Evolutionary conservation across 2,888 invertebrate species (phyloP).

Genomic region (Stenurella melanura): DNA sequence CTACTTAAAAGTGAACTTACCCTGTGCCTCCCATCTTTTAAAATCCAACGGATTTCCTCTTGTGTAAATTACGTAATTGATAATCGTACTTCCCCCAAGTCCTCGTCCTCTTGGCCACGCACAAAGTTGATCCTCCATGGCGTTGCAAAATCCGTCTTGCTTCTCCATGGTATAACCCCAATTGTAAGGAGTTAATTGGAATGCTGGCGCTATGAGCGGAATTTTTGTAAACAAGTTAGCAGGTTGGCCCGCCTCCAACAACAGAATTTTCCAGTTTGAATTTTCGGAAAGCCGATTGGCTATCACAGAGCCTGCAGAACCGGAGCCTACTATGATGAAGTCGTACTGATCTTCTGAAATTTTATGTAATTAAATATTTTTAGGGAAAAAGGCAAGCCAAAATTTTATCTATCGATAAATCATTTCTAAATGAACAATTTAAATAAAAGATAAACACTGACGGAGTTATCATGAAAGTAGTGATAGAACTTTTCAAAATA

Average conservation of each 20-base stretch:
- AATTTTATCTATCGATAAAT: too few relatives aligned
- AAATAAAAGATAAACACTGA: too few relatives aligned
- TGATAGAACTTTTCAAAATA: too few relatives aligned
- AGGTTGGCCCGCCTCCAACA: slow-evolving; percentile 65
- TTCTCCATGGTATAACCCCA: slow-evolving; percentile 72
- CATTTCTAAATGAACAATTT: too few relatives aligned
- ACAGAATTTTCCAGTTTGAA: slow-evolving; percentile 67
- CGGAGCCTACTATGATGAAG: slow-evolving; percentile 74
- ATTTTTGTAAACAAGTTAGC: slow-evolving; percentile 70
- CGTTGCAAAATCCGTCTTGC: slow-evolving; percentile 49
- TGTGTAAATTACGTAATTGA: slow-evolving; percentile 75
- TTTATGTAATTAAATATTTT: not conserved
- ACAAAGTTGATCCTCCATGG: slow-evolving; percentile 51
- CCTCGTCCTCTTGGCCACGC: slow-evolving; percentile 76
- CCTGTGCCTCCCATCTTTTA: slow-evolving; percentile 77
- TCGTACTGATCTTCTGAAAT: slow-evolving; percentile 66
- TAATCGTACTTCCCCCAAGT: slow-evolving; percentile 74
- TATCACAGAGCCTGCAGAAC: slow-evolving; percentile 74
- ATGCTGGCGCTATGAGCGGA: slow-evolving; percentile 68
- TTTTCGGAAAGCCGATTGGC: slow-evolving; percentile 74
- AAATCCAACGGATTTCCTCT: slow-evolving; percentile 80
- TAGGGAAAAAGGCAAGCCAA: too few relatives aligned
- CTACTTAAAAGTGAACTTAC: slow-evolving; percentile 13
- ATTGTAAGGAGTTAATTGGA: slow-evolving; percentile 71
- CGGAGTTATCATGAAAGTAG: too few relatives aligned